A percentile compares a stretch with the other conserved stretches of the same genome.
These are phyloP conservation scores for Proisotoma minuta DNA, from an alignment of 2,888 invertebrate genomes.

Conservation along the genomic window DNA sequence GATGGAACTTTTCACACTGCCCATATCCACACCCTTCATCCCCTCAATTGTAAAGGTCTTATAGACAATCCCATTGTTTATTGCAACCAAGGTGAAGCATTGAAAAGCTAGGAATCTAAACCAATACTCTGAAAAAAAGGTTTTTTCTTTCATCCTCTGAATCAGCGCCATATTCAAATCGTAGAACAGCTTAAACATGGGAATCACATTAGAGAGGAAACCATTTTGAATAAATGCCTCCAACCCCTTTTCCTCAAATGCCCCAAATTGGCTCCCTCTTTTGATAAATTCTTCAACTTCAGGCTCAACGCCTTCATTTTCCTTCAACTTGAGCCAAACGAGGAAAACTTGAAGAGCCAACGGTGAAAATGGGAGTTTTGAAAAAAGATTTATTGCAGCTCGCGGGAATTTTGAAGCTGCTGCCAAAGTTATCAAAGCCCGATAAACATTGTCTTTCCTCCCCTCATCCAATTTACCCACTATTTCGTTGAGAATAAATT, in stretches of 20 bases:
- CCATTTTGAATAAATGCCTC: too few relatives aligned
- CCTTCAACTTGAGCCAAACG: too few relatives aligned
- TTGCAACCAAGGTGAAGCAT: background rate
- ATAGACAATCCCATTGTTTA: background rate
- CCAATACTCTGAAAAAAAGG: background rate
- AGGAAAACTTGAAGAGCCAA: background rate
- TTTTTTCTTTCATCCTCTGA: background rate
- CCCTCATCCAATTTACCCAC: background rate
- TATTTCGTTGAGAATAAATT: background rate
- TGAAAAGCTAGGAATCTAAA: background rate
- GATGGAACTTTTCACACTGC: too few relatives aligned
- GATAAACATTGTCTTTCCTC: background rate
- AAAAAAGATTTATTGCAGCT: background rate
- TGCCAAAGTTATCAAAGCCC: background rate
- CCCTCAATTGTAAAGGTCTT: too few relatives aligned
- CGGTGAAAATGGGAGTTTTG: too few relatives aligned
- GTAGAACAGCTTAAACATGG: background rate
- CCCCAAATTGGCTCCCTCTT: background rate
- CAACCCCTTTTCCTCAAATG: background rate
- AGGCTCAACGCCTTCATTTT: background rate
- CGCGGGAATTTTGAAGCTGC: background rate
- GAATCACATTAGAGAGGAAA: too few relatives aligned
- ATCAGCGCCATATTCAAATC: background rate
- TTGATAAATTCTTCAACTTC: background rate
- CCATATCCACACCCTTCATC: too few relatives aligned